phyloP scores from a whole-genome alignment of 2,888 invertebrate species.

The Polydrusus tereticollis region DNA sequence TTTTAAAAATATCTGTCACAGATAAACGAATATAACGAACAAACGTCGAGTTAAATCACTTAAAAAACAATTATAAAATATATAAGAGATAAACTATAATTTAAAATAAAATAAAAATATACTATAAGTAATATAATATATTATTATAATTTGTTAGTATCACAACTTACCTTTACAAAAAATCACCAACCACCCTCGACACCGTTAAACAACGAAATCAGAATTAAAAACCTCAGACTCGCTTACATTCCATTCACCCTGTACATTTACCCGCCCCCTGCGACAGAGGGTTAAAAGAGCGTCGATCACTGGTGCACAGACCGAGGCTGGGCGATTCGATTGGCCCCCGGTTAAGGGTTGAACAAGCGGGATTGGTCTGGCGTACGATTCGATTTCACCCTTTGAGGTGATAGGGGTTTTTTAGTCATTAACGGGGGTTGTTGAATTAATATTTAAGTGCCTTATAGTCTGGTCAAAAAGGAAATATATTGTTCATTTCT shows the following conservation, averaged over 20 bases:
- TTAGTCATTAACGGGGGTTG: constrained; percentile 42
- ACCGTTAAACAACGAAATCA: constrained; percentile 30
- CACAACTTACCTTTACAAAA: constrained; percentile 18
- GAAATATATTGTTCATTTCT: not conserved
- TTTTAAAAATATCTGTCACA: too few species aligned
- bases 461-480: constrained; percentile 22
- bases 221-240: constrained; percentile 16
- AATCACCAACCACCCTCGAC: constrained; percentile 23
- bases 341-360: constrained; percentile 53
- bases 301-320: constrained; percentile 59
- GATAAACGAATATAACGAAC: too few species aligned
- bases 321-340: constrained; percentile 51
- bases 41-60: too few species aligned
- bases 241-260: constrained; percentile 49
- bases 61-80: too few species aligned
- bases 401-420: constrained; percentile 51
- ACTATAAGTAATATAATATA: too few species aligned
- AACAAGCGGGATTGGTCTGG: constrained; percentile 56
- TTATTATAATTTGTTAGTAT: too few species aligned
- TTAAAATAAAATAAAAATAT: too few species aligned
- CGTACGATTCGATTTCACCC: constrained; percentile 51
- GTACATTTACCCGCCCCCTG: constrained; percentile 54
- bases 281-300: constrained; percentile 60
- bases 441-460: constrained; percentile 33
- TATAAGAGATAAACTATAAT: too few species aligned